A percentile compares a stretch with the other conserved stretches of the same genome.
Conservation (phyloP, 2,113 vertebrate genomes). For the Chionis minor region DNA sequence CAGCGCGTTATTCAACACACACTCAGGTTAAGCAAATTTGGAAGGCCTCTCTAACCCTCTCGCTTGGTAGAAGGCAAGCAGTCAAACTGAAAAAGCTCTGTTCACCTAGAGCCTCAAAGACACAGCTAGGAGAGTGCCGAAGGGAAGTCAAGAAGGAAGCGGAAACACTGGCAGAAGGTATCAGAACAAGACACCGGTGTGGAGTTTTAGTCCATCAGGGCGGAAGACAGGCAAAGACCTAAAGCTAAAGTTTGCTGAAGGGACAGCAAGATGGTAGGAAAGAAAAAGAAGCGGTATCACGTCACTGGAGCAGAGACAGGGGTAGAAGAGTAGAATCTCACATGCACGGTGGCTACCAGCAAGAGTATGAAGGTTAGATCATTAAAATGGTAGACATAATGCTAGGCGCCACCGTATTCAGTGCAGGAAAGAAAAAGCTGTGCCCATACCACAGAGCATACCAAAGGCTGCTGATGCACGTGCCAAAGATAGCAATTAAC, state of each 20-base stretch:
- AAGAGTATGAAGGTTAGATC: background rate
- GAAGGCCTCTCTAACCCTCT: background rate
- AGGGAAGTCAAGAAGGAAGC: background rate
- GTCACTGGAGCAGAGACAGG: background rate
- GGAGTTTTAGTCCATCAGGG: background rate
- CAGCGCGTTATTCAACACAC: background rate
- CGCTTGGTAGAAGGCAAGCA: background rate
- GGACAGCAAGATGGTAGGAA: background rate
- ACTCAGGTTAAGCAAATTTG: background rate
- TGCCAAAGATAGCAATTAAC: conserved; percentile 16
- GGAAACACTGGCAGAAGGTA: background rate
- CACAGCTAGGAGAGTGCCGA: background rate
- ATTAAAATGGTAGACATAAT: background rate
- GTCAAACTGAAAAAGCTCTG: background rate
- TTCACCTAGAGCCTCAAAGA: background rate
- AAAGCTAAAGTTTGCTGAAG: background rate
- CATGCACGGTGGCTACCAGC: background rate
- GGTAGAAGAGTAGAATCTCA: background rate
- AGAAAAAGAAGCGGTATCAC: background rate
- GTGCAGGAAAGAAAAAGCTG: background rate
- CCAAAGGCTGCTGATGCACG: background rate
- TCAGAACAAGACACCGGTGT: background rate
- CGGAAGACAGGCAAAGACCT: background rate
- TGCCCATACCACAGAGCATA: background rate
- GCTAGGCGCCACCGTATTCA: background rate